These are phyloP conservation scores for Euwallacea similis DNA, from an alignment of 1,140 invertebrate species.

Conservation along the genomic window DNA sequence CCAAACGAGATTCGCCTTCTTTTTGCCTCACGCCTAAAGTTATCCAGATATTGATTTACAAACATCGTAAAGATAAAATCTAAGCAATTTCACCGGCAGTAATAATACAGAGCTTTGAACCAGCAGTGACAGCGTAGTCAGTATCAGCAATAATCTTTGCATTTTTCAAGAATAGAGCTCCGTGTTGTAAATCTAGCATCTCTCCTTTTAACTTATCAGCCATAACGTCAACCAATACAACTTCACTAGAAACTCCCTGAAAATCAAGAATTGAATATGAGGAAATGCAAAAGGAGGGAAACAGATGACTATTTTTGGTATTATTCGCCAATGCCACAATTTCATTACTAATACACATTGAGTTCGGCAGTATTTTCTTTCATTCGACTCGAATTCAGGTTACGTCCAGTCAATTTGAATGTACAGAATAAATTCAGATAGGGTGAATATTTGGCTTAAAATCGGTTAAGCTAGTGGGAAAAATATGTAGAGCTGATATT, in stretches of 20 bases:
- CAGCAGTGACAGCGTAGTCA: conserved; percentile 77
- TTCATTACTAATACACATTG: no score
- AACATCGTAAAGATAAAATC: neutral
- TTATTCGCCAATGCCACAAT: no score
- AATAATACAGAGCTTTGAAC: conserved; percentile 82
- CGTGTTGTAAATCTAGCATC: conserved; percentile 87
- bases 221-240: conserved; percentile 80
- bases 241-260: conserved; percentile 77
- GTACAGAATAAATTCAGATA: no score
- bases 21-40: conserved; percentile 72
- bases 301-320: no score
- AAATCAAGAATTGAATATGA: neutral
- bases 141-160: conserved; percentile 75
- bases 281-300: neutral
- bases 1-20: conserved; percentile 80
- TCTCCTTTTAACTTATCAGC: conserved; percentile 84
- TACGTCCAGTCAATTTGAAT: no score
- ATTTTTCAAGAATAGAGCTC: conserved; percentile 79
- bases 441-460: no score
- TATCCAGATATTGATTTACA: neutral
- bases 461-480: no score
- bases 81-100: conserved; percentile 64
- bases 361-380: no score
- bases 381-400: no score
- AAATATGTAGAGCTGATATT: no score